Percentiles rank a stretch among this genome's conserved stretches.
These are phyloP conservation scores for Lepidochrysops patricia DNA, from an alignment of 2,888 invertebrate species.

Conservation along the genomic window DNA sequence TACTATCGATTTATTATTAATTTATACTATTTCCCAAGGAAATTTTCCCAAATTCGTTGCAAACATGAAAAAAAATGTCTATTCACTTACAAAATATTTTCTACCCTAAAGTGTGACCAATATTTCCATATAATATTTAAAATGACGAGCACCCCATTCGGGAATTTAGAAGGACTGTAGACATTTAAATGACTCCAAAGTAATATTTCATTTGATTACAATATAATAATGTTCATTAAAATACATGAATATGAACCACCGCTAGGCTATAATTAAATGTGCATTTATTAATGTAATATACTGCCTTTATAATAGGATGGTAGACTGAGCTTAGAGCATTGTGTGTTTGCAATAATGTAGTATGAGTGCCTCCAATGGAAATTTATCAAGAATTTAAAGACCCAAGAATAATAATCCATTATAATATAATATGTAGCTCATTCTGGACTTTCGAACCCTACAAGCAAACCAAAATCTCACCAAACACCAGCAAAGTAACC, in stretches of 20 bases:
- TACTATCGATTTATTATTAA: not conserved
- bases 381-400: conserved; percentile 20
- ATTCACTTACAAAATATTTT: not conserved
- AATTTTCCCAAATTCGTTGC: not conserved
- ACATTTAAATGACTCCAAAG: not conserved
- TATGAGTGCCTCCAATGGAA: not conserved
- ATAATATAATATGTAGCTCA: conserved; percentile 34
- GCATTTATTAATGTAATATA: conserved; percentile 10
- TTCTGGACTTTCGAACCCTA: conserved; percentile 26
- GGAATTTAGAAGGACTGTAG: not conserved
- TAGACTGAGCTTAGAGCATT: not conserved
- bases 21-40: not conserved
- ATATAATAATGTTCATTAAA: not conserved
- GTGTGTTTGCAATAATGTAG: not conserved
- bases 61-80: not conserved
- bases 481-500: conserved; percentile 23
- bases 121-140: not conserved
- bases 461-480: conserved; percentile 41
- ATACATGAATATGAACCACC: not conserved
- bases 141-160: not conserved
- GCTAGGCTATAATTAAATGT: conserved; percentile 6
- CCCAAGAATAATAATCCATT: conserved; percentile 23
- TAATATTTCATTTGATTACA: not conserved
- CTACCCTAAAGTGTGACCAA: not conserved
- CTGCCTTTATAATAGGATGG: not conserved